Evolutionary conservation across 2,888 invertebrate species (phyloP).

Genomic region (Drosophila helvetica): DNA sequence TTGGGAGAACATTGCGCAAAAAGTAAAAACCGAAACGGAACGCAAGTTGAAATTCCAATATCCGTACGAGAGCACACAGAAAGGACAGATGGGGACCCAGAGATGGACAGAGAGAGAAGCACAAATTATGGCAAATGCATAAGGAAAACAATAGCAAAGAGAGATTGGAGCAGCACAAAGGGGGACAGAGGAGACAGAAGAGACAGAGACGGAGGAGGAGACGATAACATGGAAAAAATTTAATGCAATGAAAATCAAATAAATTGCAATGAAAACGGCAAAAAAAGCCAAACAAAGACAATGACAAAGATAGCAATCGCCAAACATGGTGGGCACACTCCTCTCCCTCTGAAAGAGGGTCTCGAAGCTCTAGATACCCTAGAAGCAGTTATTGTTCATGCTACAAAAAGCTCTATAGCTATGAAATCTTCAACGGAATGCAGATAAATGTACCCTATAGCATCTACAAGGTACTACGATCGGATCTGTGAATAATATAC

Average conservation of each 20-base stretch:
- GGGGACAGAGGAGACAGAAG: background rate
- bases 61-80: slow-evolving; percentile 59
- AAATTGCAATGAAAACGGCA: slow-evolving; percentile 67
- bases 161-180: background rate
- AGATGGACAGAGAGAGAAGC: slow-evolving; percentile 51
- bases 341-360: background rate
- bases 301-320: slow-evolving; percentile 64
- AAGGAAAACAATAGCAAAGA: slow-evolving; percentile 40
- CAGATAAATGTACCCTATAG: background rate
- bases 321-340: slow-evolving; percentile 65
- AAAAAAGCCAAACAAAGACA: slow-evolving; percentile 35
- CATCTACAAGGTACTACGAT: background rate
- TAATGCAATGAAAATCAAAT: slow-evolving; percentile 78
- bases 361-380: background rate
- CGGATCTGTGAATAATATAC: background rate
- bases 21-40: slow-evolving; percentile 41
- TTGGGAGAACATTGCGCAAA: slow-evolving; percentile 29
- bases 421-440: background rate
- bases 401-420: background rate
- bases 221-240: slow-evolving; percentile 58
- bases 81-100: slow-evolving; percentile 47
- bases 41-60: slow-evolving; percentile 76
- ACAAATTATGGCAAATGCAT: slow-evolving; percentile 53
- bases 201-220: slow-evolving; percentile 34
- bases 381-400: background rate